Percentiles rank a stretch among this genome's conserved stretches.
These are phyloP conservation scores for Euplexia lucipara DNA, from an alignment of 2,888 invertebrate genomes.

Conservation along the genomic window DNA sequence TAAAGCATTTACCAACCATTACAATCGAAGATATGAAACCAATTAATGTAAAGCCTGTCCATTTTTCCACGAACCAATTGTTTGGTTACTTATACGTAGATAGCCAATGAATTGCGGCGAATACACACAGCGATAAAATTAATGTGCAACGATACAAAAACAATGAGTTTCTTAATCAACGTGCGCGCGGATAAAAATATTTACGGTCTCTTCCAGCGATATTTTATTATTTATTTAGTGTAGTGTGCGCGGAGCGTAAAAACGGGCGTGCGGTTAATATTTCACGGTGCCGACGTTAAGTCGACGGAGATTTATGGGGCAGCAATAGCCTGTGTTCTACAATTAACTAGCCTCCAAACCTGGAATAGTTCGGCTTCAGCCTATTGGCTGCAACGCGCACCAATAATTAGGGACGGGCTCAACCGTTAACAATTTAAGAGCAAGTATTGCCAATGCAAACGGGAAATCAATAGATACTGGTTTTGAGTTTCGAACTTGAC, in stretches of 20 bases:
- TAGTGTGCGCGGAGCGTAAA: conserved; percentile 81
- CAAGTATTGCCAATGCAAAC: conserved; percentile 45
- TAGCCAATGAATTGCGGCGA: conserved; percentile 43
- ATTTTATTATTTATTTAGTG: conserved; percentile 83
- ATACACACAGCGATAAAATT: conserved; percentile 60
- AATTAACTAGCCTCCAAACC: conserved; percentile 81
- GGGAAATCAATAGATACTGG: conserved; percentile 28
- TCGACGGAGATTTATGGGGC: conserved; percentile 87
- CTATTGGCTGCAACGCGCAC: conserved; percentile 48
- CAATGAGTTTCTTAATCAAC: conserved; percentile 63
- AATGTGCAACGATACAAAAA: conserved; percentile 57
- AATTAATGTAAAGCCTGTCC: conserved; percentile 50
- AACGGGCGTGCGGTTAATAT: conserved; percentile 88
- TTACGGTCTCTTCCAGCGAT: conserved; percentile 73
- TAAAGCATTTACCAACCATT: conserved; percentile 27
- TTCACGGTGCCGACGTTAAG: conserved; percentile 88
- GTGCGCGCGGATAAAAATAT: conserved; percentile 54
- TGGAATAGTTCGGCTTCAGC: conserved; percentile 50
- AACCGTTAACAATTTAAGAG: conserved; percentile 44
- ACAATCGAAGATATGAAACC: conserved; percentile 45
- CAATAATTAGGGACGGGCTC: conserved; percentile 52
- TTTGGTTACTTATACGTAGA: conserved; percentile 48
- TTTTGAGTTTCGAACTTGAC: conserved; percentile 13
- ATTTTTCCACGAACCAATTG: conserved; percentile 44
- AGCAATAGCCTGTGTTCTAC: conserved; percentile 85